phyloP scores from a whole-genome alignment of 2,113 vertebrate genomes.

The Calypte anna region DNA sequence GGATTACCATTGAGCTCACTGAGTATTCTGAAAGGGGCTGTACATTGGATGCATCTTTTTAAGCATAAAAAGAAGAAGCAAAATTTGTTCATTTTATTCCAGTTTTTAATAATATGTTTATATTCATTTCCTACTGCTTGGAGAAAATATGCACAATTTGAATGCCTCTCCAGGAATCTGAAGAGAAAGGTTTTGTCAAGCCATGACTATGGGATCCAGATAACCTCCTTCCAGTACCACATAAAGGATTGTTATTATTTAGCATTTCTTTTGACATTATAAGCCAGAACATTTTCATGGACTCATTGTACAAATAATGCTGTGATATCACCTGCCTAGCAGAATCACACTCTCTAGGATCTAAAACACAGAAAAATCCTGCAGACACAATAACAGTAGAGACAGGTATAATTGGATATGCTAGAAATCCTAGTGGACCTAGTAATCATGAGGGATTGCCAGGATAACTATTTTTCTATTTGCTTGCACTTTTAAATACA shows the following conservation, averaged over 20 bases:
- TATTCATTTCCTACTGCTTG: neutral
- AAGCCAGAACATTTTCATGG: neutral
- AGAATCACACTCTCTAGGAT: neutral
- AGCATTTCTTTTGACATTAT: neutral
- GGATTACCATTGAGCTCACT: neutral
- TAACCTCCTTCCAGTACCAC: neutral
- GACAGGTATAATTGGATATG: neutral
- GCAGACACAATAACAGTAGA: neutral
- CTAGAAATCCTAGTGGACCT: fast-evolving
- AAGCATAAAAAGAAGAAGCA: neutral
- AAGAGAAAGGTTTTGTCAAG: neutral
- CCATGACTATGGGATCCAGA: neutral
- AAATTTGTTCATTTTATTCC: neutral
- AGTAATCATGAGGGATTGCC: neutral
- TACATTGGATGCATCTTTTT: neutral
- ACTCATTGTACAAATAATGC: neutral
- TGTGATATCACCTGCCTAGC: neutral
- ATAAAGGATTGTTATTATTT: neutral
- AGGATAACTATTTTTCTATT: neutral
- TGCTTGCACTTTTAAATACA: neutral
- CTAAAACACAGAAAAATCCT: neutral
- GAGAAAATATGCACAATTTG: neutral
- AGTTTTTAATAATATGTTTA: neutral
- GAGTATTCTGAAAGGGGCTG: neutral
- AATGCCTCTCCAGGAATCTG: neutral